Base-by-base conservation (phyloP, 2,797 vertebrate genomes). In the Lepilemur ruficaudatus region DNA sequence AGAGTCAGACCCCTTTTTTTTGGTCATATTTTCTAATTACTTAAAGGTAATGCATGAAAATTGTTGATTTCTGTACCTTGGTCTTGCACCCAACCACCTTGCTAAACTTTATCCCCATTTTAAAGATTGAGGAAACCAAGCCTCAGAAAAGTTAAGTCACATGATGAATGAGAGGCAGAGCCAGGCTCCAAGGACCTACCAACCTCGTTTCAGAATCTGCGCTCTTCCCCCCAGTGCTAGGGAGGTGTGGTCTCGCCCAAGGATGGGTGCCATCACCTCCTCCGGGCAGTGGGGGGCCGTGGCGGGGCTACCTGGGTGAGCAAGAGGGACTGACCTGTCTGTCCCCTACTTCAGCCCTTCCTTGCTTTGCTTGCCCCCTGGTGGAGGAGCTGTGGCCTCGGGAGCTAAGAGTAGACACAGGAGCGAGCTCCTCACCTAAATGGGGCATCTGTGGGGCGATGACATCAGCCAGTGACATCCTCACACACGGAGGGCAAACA, bases 301-400 rank as follows among this genome's bases (percentile, higher is more conserved):
- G 14, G 48, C 7, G 5, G 15, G 59, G 32, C 28, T n/a, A 28
- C 50, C 35, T 0, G 12, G 22, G 15, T 0, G 2, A 38, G 43
- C 6, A 48, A 7, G 43, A 86, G 43, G 28, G 48, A 18, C 75
- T n/a, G 35, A 41, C 23, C 30, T 28, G 52, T 3, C 2, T 72
- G 65, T 59, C 22, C 38, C 22, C n/a, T 4, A 30, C 23, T 30
- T 41, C 22, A 61, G 14, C 43, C 83, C 46, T 52, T 38, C 48
- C 22, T 82, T 67, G 59, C 23, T 75, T 87, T 86, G 75, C 91
- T 89, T 91, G 92, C 85, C 94, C 82, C 83, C 96, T 95, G 85
- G 72, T 95, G 92, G 93, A 92, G 7, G 48, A 23, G 30, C 17
- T 15, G n/a, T 32, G 32, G 3, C 15, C 70, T 52, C 72, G 41